Base-by-base conservation (phyloP, 2,797 vertebrate species). In the Gallinago stenura region DNA sequence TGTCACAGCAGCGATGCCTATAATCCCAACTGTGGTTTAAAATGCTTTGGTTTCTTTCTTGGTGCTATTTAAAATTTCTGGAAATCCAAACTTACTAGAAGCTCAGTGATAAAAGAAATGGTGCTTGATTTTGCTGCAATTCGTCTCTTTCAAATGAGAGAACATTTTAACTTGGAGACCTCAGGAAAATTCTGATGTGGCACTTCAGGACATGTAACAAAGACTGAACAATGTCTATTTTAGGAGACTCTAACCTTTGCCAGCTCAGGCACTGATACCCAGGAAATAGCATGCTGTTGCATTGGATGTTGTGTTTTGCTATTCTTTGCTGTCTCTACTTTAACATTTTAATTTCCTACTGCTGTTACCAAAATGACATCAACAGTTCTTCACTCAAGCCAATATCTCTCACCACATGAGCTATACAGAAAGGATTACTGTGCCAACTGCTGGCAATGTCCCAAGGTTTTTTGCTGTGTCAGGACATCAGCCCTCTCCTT, bases 381-480 rank as follows among this genome's bases (percentile, higher is more conserved):
- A 60, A 43, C 72, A 88, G 51, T 92, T 87, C 51, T 85, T 87
- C 73, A 70, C 37, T 31, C 66, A 76, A 93, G 80, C 66, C 83
- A 89, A 28, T 13, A 66, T 79, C 88, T 84, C 37, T 83, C 68
- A 41, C 54, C 53, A 39, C 0, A 1, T 76, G 85, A 95, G 31
- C 70, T 68, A 15, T 37, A 71, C 19, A 39, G 53, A 90, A 92
- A 77, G 21, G 16, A 50, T 82, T 70, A 24, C 41, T 53, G 22
- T 84, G 90, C 86, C 94, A 90, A 87, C 53, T 70, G 37, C 75
- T 95, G 86, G 87, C 80, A 21, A 8, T 19, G 19, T 72, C 56
- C 83, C 87, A 91, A 30, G 48, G 20, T 48, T 82, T 96, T 95
- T 70, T 93, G 82, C 93, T 73, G 33, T 93, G 81, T 95, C 93